Percentiles rank a stretch among this genome's conserved stretches.
phyloP scores from a whole-genome alignment of 2,797 vertebrate species.

The Uromys caudimaculatus region DNA sequence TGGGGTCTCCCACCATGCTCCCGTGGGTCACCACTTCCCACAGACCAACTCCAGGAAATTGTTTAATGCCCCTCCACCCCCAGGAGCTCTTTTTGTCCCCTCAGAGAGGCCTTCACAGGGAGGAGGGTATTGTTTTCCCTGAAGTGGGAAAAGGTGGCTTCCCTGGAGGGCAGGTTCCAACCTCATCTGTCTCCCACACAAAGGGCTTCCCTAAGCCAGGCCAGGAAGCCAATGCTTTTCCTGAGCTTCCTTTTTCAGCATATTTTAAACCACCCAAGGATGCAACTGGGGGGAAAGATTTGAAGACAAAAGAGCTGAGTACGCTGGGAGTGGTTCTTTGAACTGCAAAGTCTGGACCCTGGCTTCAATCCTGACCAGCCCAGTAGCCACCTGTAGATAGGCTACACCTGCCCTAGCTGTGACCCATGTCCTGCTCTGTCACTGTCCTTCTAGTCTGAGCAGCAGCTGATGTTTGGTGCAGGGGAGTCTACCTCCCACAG shows the following conservation, averaged over 20 bases:
- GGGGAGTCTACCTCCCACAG: background rate
- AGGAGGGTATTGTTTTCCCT: conserved; percentile 58
- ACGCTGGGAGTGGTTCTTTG: background rate
- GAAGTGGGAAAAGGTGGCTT: conserved; percentile 69
- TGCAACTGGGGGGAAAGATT: background rate
- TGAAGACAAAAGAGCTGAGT: background rate
- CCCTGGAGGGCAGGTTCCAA: conserved; percentile 71
- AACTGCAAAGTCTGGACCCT: background rate
- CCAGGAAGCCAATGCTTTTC: conserved; percentile 36
- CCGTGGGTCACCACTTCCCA: conserved; percentile 56
- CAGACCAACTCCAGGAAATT: conserved; percentile 33
- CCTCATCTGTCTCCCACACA: conserved; percentile 76
- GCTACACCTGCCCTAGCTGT: accelerated
- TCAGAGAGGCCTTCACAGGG: background rate
- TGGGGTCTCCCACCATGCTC: conserved; percentile 64
- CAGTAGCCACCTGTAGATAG: background rate
- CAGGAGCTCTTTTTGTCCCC: background rate
- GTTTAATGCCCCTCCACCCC: background rate
- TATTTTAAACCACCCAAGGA: background rate
- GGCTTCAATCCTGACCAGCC: background rate
- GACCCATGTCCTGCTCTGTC: background rate
- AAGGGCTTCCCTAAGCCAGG: conserved; percentile 65
- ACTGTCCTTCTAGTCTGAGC: background rate
- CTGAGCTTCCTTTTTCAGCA: conserved; percentile 37
- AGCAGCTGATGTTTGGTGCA: background rate